Evolutionary conservation across 2,888 invertebrate genomes (phyloP).

Genomic region (Cephus pulcher): DNA sequence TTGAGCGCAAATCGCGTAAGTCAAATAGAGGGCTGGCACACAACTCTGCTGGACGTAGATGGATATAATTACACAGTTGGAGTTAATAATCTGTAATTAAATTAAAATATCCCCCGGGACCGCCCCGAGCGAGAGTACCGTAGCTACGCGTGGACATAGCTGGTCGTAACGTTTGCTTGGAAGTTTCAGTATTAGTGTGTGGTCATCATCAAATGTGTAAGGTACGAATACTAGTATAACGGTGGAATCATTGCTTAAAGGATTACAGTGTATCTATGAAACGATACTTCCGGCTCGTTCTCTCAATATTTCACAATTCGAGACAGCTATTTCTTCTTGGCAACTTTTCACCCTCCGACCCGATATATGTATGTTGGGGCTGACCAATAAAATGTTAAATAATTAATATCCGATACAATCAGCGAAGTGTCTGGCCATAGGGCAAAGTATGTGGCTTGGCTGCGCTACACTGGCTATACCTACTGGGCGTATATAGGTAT

Average conservation of each 20-base stretch:
- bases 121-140: slow-evolving; percentile 27
- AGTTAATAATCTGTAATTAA: slow-evolving; percentile 46
- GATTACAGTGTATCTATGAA: too few species aligned
- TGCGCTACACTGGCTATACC: neutral
- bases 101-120: slow-evolving; percentile 37
- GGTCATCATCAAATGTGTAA: neutral
- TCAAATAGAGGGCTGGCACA: neutral
- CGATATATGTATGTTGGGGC: neutral
- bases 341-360: neutral
- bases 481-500: neutral
- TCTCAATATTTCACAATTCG: neutral
- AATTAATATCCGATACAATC: neutral
- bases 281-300: neutral
- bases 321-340: neutral
- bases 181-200: neutral
- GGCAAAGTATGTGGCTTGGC: neutral
- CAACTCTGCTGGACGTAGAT: slow-evolving; percentile 24
- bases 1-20: neutral
- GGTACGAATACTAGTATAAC: neutral
- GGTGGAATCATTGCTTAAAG: too few species aligned
- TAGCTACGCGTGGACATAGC: neutral
- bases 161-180: slow-evolving; percentile 4
- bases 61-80: slow-evolving; percentile 40
- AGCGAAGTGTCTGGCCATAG: neutral
- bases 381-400: neutral